Percentiles rank a stretch among this genome's conserved stretches.
These are phyloP conservation scores for Hypselothyrea guttata DNA, from an alignment of 2,888 invertebrate genomes.

Conservation along the genomic window DNA sequence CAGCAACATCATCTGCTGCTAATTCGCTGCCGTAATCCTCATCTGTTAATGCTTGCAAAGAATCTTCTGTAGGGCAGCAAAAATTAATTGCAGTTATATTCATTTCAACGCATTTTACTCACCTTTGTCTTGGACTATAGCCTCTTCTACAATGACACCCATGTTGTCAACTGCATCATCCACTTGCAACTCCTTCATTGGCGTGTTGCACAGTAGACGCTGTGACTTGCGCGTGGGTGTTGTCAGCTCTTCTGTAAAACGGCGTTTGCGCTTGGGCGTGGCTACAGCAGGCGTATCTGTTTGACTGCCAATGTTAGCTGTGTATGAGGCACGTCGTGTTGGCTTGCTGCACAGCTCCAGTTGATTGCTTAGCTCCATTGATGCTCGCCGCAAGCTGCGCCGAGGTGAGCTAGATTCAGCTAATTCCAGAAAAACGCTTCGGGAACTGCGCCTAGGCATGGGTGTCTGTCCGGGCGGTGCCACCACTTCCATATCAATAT, in stretches of 20 bases:
- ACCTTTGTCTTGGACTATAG: constrained; percentile 25
- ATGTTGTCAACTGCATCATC: constrained; percentile 63
- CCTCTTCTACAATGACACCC: constrained; percentile 58
- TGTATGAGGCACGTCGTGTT: constrained; percentile 49
- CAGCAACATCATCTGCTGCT: constrained; percentile 21
- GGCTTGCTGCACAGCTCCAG: constrained; percentile 17
- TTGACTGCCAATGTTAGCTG: constrained; percentile 21
- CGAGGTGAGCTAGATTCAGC: constrained; percentile 21
- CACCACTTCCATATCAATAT: background rate
- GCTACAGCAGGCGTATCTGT: background rate
- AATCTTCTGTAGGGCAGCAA: constrained; percentile 18
- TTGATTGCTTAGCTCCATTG: constrained; percentile 32
- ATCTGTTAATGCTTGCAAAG: constrained; percentile 23
- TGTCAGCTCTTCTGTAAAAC: constrained; percentile 38
- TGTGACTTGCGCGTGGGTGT: constrained; percentile 47
- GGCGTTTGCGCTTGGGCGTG: constrained; percentile 49
- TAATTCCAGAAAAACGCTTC: constrained; percentile 36
- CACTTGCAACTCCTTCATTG: constrained; percentile 33
- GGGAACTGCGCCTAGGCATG: constrained; percentile 25
- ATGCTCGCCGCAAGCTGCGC: constrained; percentile 43
- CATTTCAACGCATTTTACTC: constrained; percentile 12
- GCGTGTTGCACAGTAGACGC: constrained; percentile 45
- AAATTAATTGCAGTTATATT: background rate
- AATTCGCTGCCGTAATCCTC: constrained; percentile 60
- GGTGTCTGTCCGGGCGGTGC: constrained; percentile 25